These are phyloP conservation scores for Drosophila cyrtoloma DNA, from an alignment of 2,888 invertebrate species.

Conservation along the genomic window DNA sequence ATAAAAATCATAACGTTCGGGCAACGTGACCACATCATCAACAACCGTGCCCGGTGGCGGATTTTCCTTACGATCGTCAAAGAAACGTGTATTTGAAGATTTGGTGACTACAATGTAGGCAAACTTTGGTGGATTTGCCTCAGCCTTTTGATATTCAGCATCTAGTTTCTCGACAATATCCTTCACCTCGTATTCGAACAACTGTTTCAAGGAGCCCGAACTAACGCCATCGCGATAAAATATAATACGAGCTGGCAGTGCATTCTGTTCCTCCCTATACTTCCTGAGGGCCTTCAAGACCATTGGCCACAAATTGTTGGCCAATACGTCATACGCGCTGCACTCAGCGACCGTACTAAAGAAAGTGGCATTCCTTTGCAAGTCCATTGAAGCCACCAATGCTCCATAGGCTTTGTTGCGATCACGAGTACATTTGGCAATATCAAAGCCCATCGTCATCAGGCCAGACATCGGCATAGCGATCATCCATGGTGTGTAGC, in stretches of 20 bases:
- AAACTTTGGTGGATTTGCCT: slow-evolving; percentile 86
- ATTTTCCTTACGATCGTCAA: slow-evolving; percentile 86
- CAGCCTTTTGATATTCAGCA: slow-evolving; percentile 86
- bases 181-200: slow-evolving; percentile 91
- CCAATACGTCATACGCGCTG: slow-evolving; percentile 90
- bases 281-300: slow-evolving; percentile 85
- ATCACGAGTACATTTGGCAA: slow-evolving; percentile 92
- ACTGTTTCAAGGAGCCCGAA: slow-evolving; percentile 94
- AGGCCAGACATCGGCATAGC: slow-evolving; percentile 88
- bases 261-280: slow-evolving; percentile 77
- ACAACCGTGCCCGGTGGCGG: slow-evolving; percentile 95
- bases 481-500: slow-evolving; percentile 95
- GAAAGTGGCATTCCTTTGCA: slow-evolving; percentile 88
- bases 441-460: slow-evolving; percentile 96
- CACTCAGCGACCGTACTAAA: slow-evolving; percentile 91
- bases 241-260: slow-evolving; percentile 90
- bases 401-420: slow-evolving; percentile 90
- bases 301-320: slow-evolving; percentile 89
- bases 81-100: slow-evolving; percentile 92
- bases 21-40: slow-evolving; percentile 93
- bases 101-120: slow-evolving; percentile 95
- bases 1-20: slow-evolving; percentile 95
- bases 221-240: slow-evolving; percentile 97
- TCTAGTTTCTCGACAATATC: slow-evolving; percentile 87
- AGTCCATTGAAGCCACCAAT: slow-evolving; percentile 90